Percentiles rank a stretch among this genome's conserved stretches.
phyloP scores from a whole-genome alignment of 2,888 invertebrate species.

The Melinaea menophilus region DNA sequence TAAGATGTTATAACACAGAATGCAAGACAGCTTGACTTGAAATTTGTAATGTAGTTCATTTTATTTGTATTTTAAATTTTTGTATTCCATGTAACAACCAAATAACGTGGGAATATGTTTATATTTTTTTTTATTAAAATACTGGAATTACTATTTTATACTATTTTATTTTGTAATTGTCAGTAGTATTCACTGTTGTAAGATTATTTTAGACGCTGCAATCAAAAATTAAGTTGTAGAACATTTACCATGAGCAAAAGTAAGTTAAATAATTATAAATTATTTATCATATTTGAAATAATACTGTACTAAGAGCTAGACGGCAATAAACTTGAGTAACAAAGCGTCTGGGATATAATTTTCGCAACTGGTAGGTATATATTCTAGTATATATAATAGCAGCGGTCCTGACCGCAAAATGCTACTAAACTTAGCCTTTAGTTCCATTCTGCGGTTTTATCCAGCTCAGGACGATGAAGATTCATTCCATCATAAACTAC shows the following conservation, averaged over 20 bases:
- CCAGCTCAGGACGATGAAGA: slow-evolving; percentile 28
- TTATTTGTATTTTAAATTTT: no score
- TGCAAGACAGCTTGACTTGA: no score
- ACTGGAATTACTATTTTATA: no score
- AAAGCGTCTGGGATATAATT: slow-evolving; percentile 25
- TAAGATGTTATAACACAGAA: no score
- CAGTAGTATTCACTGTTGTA: no score
- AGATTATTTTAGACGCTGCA: no score
- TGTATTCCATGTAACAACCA: no score
- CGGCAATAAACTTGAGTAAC: slow-evolving; percentile 36
- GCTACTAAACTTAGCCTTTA: slow-evolving; percentile 33
- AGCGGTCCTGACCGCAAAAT: slow-evolving; percentile 32
- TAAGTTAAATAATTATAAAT: background rate
- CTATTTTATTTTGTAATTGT: no score
- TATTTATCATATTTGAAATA: background rate
- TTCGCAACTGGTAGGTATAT: slow-evolving; percentile 10
- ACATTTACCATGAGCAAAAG: background rate
- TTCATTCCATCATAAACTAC: slow-evolving; percentile 30
- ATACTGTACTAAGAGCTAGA: slow-evolving; percentile 21
- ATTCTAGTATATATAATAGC: slow-evolving; percentile 7
- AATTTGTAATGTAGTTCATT: no score
- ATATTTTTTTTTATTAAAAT: no score
- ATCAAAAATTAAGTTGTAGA: no score
- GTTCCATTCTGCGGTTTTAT: slow-evolving; percentile 34
- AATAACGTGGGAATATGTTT: no score